Percentiles rank a stretch among this genome's conserved stretches.
phyloP scores from a whole-genome alignment of 1,140 invertebrate species.

The Palaemon carinicauda region DNA sequence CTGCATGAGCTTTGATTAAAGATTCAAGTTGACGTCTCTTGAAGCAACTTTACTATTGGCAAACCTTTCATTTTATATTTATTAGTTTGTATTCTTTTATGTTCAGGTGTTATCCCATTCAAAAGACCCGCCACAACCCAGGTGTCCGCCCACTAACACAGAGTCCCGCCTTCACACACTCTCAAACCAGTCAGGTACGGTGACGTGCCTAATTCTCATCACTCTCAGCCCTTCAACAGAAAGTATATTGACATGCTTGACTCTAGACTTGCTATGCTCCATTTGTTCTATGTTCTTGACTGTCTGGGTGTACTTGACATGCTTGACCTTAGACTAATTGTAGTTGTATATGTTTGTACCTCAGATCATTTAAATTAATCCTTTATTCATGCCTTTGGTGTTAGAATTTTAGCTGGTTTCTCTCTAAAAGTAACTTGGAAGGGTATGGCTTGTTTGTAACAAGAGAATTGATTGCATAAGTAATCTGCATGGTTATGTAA shows the following conservation, averaged over 20 bases:
- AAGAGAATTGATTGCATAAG: too few species aligned
- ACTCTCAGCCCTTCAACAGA: slow-evolving; percentile 6
- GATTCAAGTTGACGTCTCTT: too few species aligned
- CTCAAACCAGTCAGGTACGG: slow-evolving; percentile 41
- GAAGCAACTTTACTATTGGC: background rate
- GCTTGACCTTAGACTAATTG: too few species aligned
- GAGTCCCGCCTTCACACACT: slow-evolving; percentile 34
- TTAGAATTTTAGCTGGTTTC: too few species aligned
- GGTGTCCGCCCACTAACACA: slow-evolving; percentile 45
- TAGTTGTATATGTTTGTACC: too few species aligned
- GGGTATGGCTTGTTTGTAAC: too few species aligned
- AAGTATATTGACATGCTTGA: slow-evolving; percentile 12
- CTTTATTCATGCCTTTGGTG: too few species aligned
- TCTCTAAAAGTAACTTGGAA: too few species aligned
- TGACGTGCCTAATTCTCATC: slow-evolving; percentile 17
- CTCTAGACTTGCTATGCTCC: background rate
- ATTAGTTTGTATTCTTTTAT: slow-evolving; percentile 12
- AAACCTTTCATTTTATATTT: background rate
- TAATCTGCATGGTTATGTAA: too few species aligned
- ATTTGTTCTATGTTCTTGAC: too few species aligned
- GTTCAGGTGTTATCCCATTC: slow-evolving; percentile 50
- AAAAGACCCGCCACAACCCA: slow-evolving; percentile 40
- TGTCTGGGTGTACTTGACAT: too few species aligned
- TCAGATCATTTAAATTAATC: too few species aligned
- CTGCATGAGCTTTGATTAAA: background rate